Evolutionary conservation across 2,888 invertebrate species (phyloP).

Genomic region (Drosophila vallismaia): DNA sequence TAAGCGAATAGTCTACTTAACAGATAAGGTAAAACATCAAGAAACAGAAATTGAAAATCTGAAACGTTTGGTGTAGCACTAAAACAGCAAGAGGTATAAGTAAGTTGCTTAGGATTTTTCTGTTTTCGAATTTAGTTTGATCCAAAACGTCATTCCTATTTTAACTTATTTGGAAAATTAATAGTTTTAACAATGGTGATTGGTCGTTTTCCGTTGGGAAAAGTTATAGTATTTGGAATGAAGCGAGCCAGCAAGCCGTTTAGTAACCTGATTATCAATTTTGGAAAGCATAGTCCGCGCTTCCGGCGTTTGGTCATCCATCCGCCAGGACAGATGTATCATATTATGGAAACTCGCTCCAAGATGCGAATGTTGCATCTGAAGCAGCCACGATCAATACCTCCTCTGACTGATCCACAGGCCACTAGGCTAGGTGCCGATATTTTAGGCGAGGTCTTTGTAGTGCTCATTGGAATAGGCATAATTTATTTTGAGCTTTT

Average conservation of each 20-base stretch:
- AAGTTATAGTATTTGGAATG: constrained; percentile 44
- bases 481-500: constrained; percentile 46
- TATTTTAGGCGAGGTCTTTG: constrained; percentile 47
- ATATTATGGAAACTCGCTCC: constrained; percentile 46
- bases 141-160: not conserved
- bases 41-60: constrained; percentile 43
- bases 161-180: constrained; percentile 3
- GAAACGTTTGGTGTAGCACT: constrained; percentile 16
- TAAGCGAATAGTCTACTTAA: constrained; percentile 22
- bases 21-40: constrained; percentile 41
- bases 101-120: constrained; percentile 1
- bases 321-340: constrained; percentile 53
- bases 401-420: constrained; percentile 22
- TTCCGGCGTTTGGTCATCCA: constrained; percentile 42
- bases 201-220: constrained; percentile 41
- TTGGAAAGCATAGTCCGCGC: constrained; percentile 38
- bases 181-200: constrained; percentile 41
- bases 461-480: constrained; percentile 25
- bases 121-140: not conserved
- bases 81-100: not conserved
- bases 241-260: constrained; percentile 49
- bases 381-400: constrained; percentile 54
- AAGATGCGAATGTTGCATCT: constrained; percentile 50
- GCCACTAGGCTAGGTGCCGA: constrained; percentile 50
- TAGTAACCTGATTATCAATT: constrained; percentile 11